phyloP scores from a whole-genome alignment of 64 coral and sea anemone species.

The Montipora sp. region DNA sequence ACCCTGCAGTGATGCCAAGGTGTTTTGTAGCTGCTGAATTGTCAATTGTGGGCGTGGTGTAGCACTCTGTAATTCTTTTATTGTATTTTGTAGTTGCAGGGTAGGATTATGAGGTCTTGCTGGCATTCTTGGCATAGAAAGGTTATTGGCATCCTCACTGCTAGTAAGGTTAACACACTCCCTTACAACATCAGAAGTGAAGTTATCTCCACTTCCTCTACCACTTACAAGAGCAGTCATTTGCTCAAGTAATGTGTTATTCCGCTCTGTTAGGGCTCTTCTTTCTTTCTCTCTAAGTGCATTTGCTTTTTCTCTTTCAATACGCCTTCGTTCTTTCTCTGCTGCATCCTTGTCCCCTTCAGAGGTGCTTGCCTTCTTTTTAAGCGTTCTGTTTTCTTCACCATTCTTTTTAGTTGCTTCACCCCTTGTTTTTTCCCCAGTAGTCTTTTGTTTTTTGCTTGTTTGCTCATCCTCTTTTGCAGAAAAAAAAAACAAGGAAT shows the following conservation, averaged over 20 bases:
- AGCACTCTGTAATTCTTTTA: not conserved
- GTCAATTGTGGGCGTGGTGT: not conserved
- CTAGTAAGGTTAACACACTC: not conserved
- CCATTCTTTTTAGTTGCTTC: not conserved
- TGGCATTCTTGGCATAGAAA: not conserved
- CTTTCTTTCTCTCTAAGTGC: not conserved
- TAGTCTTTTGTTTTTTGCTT: not conserved
- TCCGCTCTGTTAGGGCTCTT: not conserved
- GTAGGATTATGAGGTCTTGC: not conserved
- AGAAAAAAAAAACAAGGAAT: not conserved
- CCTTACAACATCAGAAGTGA: not conserved
- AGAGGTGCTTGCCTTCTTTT: not conserved
- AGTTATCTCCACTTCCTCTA: not conserved
- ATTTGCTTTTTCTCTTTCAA: not conserved
- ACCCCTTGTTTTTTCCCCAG: not conserved
- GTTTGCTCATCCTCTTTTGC: not conserved
- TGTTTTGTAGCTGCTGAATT: not conserved
- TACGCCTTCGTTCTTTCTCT: constrained; percentile 7
- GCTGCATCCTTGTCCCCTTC: not conserved
- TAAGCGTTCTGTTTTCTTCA: not conserved
- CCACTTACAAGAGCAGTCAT: not conserved
- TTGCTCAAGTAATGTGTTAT: not conserved
- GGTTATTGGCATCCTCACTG: not conserved
- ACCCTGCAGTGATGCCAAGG: not conserved
- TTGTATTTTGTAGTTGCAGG: not conserved